Evolutionary conservation across 2,888 invertebrate genomes (phyloP).

Genomic region (Keiferia lycopersicella): DNA sequence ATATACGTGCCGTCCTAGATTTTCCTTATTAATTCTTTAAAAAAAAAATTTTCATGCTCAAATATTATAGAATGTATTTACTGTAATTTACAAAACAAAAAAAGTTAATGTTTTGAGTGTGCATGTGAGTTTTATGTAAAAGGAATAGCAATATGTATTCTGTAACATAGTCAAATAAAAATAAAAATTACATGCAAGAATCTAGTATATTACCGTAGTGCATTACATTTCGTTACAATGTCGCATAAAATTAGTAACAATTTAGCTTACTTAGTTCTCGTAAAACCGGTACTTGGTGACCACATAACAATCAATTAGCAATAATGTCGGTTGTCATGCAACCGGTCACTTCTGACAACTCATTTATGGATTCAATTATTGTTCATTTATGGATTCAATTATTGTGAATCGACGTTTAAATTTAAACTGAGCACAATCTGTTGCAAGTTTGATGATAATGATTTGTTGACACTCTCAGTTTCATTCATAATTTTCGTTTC

Average conservation of each 20-base stretch:
- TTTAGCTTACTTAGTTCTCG: slow-evolving; percentile 9
- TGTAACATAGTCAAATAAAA: background rate
- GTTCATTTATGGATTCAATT: slow-evolving; percentile 24
- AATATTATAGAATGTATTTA: no score
- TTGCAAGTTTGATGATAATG: slow-evolving; percentile 10
- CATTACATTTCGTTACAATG: slow-evolving; percentile 1
- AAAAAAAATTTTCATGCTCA: no score
- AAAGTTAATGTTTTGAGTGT: background rate
- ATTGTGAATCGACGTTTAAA: slow-evolving; percentile 19
- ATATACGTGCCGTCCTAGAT: no score
- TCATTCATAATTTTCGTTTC: background rate
- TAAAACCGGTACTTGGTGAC: slow-evolving; percentile 1
- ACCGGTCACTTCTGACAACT: slow-evolving; percentile 35
- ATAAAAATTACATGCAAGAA: background rate
- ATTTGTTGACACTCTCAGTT: slow-evolving; percentile 8
- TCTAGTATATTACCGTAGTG: background rate
- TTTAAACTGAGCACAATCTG: slow-evolving; percentile 4
- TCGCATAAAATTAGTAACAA: slow-evolving; percentile 7
- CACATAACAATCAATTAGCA: slow-evolving; percentile 36
- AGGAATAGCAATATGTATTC: no score
- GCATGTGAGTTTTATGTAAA: background rate
- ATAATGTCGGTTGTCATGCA: slow-evolving; percentile 43
- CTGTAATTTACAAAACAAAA: no score
- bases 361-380: slow-evolving; percentile 26
- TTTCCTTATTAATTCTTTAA: no score